A percentile compares a stretch with the other conserved stretches of the same genome.
phyloP scores from a whole-genome alignment of 2,113 vertebrate species.

The Eidolon helvum region DNA sequence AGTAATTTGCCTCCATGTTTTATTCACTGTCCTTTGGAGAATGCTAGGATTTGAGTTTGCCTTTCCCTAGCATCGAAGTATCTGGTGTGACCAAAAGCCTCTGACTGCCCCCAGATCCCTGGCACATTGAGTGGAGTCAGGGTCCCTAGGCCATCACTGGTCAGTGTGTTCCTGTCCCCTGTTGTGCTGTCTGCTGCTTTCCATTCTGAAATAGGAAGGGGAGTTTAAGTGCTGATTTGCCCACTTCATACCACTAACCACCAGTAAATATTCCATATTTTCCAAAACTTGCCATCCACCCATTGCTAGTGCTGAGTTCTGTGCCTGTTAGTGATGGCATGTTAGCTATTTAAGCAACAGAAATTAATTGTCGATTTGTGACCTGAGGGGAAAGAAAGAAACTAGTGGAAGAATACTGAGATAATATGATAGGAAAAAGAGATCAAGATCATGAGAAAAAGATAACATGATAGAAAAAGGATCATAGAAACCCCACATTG shows the following conservation, averaged over 20 bases:
- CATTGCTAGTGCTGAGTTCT: background rate
- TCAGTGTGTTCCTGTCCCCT: accelerated
- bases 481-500: background rate
- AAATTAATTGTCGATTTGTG: background rate
- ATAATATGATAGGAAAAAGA: background rate
- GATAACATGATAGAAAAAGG: background rate
- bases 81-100: background rate
- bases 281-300: accelerated
- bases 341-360: background rate
- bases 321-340: background rate
- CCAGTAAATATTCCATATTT: background rate
- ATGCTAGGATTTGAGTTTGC: background rate
- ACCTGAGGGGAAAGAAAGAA: background rate
- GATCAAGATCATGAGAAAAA: background rate
- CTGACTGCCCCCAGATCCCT: no score
- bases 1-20: background rate
- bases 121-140: background rate
- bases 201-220: background rate
- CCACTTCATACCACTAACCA: no score
- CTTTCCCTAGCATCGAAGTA: background rate
- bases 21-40: background rate
- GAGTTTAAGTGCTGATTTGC: background rate
- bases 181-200: background rate
- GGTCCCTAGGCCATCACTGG: background rate
- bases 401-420: background rate